These are phyloP conservation scores for Teleogryllus occipitalis DNA, from an alignment of 1,140 invertebrate species.

Conservation along the genomic window DNA sequence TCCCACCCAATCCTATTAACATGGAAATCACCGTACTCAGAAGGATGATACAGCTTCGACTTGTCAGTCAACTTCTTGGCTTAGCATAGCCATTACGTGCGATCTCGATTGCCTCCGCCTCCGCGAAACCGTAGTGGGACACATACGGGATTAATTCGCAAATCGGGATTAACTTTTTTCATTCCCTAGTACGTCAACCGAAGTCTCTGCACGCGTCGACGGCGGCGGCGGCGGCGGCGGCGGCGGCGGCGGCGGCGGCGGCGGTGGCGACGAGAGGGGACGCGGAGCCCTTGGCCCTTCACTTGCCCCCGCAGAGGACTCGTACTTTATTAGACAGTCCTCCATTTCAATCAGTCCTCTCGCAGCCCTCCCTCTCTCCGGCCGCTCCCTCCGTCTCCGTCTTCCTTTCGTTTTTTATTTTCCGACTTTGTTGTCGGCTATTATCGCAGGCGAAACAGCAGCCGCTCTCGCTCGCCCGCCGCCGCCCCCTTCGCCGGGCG, in stretches of 20 bases:
- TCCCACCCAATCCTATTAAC: background rate
- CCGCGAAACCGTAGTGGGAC: background rate
- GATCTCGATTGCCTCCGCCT: background rate
- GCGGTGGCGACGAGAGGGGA: background rate
- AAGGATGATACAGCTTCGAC: background rate
- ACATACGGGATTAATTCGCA: background rate
- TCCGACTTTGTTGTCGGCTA: background rate
- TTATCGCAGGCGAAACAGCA: conserved; percentile 3
- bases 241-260: no score
- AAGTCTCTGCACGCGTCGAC: background rate
- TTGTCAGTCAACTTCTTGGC: conserved; percentile 3
- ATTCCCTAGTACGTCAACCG: background rate
- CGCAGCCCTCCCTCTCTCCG: background rate
- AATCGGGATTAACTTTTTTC: conserved; percentile 5
- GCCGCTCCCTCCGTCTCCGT: background rate
- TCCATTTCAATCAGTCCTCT: background rate
- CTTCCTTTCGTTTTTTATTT: background rate
- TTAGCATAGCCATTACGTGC: background rate
- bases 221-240: no score
- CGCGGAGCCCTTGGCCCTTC: background rate
- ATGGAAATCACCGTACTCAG: background rate
- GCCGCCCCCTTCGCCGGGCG: background rate
- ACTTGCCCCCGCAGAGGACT: background rate
- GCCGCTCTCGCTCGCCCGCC: background rate
- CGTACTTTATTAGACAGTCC: background rate